phyloP scores from a whole-genome alignment of 2,888 invertebrate species.

The Coremacera marginata region DNA sequence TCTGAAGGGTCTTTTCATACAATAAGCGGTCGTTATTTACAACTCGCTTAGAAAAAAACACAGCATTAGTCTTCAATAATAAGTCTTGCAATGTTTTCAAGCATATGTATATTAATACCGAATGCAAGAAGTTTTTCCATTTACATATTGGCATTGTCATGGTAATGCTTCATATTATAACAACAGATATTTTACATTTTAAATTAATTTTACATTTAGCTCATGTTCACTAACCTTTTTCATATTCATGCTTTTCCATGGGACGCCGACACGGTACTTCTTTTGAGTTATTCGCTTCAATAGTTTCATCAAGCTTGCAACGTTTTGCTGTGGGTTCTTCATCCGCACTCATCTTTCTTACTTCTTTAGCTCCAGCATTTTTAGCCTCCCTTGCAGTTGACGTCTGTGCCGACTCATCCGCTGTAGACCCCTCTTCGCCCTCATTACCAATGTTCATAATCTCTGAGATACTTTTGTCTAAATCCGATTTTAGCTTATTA shows the following conservation, averaged over 20 bases:
- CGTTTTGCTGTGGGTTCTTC: slow-evolving; percentile 56
- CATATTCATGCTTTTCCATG: slow-evolving; percentile 46
- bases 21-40: no score
- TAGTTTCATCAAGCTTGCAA: slow-evolving; percentile 49
- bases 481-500: slow-evolving; percentile 56
- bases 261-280: slow-evolving; percentile 55
- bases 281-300: background rate
- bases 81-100: no score
- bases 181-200: no score
- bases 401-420: background rate
- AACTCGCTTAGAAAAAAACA: no score
- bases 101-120: no score
- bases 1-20: no score
- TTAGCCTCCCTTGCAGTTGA: background rate
- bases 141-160: no score
- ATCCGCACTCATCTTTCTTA: background rate
- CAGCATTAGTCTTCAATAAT: no score
- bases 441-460: slow-evolving; percentile 58
- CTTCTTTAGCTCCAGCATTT: background rate
- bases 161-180: no score
- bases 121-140: no score
- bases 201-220: background rate
- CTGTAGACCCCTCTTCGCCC: slow-evolving; percentile 35
- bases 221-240: slow-evolving; percentile 50
- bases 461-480: slow-evolving; percentile 62